Percentiles rank a stretch among this genome's conserved stretches.
Evolutionary conservation across 2,113 vertebrate species (phyloP).

Genomic region (Aptenodytes patagonicus): DNA sequence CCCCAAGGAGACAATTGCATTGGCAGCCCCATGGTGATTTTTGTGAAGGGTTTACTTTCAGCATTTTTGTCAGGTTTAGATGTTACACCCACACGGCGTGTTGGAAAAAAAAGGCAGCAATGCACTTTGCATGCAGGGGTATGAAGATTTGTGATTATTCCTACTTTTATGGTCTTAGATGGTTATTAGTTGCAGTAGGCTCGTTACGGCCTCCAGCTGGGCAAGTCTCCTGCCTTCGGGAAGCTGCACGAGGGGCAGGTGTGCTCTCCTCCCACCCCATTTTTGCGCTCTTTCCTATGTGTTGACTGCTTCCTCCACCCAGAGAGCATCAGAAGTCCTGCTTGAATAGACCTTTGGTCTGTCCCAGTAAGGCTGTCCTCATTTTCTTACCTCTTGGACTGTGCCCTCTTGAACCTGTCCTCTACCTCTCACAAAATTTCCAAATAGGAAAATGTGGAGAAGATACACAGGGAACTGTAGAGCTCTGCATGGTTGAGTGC

Average conservation of each 20-base stretch:
- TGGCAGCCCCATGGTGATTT: neutral
- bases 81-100: fast-evolving
- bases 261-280: fast-evolving
- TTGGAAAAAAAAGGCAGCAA: neutral
- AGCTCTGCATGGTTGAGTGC: neutral
- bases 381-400: neutral
- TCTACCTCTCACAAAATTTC: neutral
- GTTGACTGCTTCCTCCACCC: neutral
- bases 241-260: neutral
- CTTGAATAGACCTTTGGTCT: neutral
- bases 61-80: neutral
- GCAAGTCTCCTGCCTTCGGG: neutral
- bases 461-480: neutral
- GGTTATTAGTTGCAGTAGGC: neutral
- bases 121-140: fast-evolving
- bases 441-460: neutral
- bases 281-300: neutral
- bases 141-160: neutral
- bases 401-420: neutral
- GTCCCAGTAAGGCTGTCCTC: neutral
- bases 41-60: neutral
- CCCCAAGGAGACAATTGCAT: neutral
- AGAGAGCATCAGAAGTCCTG: neutral
- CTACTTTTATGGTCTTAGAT: neutral
- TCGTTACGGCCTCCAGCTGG: neutral